Base-by-base conservation (phyloP, 2,888 invertebrate species). In the Beris chalybata region DNA sequence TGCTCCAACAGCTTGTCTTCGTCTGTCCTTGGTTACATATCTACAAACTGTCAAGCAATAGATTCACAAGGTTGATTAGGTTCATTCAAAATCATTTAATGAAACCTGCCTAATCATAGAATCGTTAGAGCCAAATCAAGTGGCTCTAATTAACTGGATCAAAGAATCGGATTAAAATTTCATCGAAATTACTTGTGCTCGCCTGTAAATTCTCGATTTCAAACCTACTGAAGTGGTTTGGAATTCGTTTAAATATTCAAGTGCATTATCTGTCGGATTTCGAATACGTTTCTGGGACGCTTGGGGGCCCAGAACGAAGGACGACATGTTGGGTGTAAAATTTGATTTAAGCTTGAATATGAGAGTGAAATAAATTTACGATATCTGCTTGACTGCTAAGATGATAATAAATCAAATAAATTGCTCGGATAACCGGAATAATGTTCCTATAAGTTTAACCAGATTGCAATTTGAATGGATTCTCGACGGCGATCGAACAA, bases 161-260 rank as follows among this genome's bases (percentile, higher is more conserved):
- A 52, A 61, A 61, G 61, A 52, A 61, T 61, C 52, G 43, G 50
- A 61, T 61, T 61, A 61, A 61, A 50, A 52, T 61, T 61, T 61
- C 52, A 61, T 38, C 50, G 61, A 22, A 30, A 45, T 38, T 11
- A 43, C 30, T 48, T 61, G 61, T 52, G 22, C 43, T 50, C 22
- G 61, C 43, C 30, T 38, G 52, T 43, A 29, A n/a, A 38, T 61
- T 50, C 9, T 50, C 61, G 38, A 61, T 61, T 32, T 50, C 15
- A 22, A 52, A 61, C 22, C 50, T 38, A 38, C 50, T 52, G 15
- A 38, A 61, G 50, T 52, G 61, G 43, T 50, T 52, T 47, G 58
- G 58, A 47, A 48, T 47, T 52, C 47, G 61, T 30, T 61, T 52
- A 61, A 61, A 61, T 61, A 52, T 50, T 61, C 50, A 61, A 52